Conservation (phyloP, 2,888 invertebrate genomes). For the Acleris holmiana region DNA sequence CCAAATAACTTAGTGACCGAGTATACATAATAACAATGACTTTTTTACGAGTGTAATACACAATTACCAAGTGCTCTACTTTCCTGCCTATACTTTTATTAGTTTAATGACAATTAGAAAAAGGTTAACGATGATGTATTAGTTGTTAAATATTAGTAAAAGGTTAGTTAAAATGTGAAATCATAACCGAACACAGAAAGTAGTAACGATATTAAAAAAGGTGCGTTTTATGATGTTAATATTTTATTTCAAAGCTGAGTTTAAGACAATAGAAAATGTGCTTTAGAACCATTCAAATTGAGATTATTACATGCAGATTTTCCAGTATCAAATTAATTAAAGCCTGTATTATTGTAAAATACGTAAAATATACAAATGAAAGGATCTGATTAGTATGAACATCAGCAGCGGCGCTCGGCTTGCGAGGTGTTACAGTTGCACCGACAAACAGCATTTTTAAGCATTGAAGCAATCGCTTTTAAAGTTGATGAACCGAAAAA, state of each 20-base stretch:
- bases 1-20: background rate
- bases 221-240: background rate
- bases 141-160: background rate
- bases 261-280: slow-evolving; percentile 17
- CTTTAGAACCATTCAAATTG: slow-evolving; percentile 26
- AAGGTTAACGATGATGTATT: slow-evolving; percentile 6
- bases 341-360: slow-evolving; percentile 17
- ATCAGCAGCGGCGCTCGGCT: slow-evolving; percentile 14
- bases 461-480: slow-evolving; percentile 65
- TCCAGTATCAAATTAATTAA: slow-evolving; percentile 18
- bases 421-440: slow-evolving; percentile 19
- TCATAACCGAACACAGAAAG: slow-evolving; percentile 27
- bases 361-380: slow-evolving; percentile 16
- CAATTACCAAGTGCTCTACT: slow-evolving; percentile 1
- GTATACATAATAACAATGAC: background rate
- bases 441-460: slow-evolving; percentile 51
- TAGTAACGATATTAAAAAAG: slow-evolving; percentile 18
- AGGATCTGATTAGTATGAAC: slow-evolving; percentile 28
- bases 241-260: slow-evolving; percentile 13
- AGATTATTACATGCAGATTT: slow-evolving; percentile 24
- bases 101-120: background rate
- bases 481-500: slow-evolving; percentile 63
- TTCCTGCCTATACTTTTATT: slow-evolving; percentile 7
- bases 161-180: slow-evolving; percentile 24
- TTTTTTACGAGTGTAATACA: background rate